These are phyloP conservation scores for Chrysopa pallens DNA, from an alignment of 1,140 invertebrate genomes.

Conservation along the genomic window DNA sequence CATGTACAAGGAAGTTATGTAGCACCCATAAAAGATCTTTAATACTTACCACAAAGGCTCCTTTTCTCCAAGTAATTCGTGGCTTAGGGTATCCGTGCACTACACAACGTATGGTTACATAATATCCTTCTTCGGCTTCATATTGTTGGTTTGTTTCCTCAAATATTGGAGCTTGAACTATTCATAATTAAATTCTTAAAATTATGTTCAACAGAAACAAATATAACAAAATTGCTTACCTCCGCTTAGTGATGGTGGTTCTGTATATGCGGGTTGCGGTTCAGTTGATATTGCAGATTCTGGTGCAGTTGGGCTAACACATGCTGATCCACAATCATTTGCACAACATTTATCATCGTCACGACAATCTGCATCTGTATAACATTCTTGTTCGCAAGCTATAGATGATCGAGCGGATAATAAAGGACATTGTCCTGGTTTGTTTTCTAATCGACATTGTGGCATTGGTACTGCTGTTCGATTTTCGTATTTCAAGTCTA, in stretches of 20 bases:
- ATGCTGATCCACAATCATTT: slow-evolving; percentile 55
- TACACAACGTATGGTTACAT: slow-evolving; percentile 49
- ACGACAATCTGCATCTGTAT: slow-evolving; percentile 65
- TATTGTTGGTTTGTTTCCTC: slow-evolving; percentile 30
- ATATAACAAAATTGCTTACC: slow-evolving; percentile 6
- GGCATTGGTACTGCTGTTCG: slow-evolving; percentile 18
- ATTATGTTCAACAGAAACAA: background rate
- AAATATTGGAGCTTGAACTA: slow-evolving; percentile 24
- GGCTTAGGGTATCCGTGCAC: slow-evolving; percentile 58
- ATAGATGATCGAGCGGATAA: slow-evolving; percentile 16
- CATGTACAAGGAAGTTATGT: background rate
- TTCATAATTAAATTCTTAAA: background rate
- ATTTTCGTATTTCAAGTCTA: slow-evolving; percentile 29
- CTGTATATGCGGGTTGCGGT: slow-evolving; percentile 17
- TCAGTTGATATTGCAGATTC: slow-evolving; percentile 16
- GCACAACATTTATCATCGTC: slow-evolving; percentile 63
- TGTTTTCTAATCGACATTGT: slow-evolving; percentile 35
- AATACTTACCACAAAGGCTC: slow-evolving; percentile 40
- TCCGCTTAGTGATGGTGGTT: slow-evolving; percentile 15
- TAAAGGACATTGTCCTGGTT: slow-evolving; percentile 56
- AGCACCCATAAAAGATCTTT: background rate
- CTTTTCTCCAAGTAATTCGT: slow-evolving; percentile 54
- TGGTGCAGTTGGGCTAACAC: slow-evolving; percentile 34
- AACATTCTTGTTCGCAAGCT: slow-evolving; percentile 50
- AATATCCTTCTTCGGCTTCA: slow-evolving; percentile 48